phyloP scores from a whole-genome alignment of 2,888 invertebrate genomes.

The Oconnorella tubifera region DNA sequence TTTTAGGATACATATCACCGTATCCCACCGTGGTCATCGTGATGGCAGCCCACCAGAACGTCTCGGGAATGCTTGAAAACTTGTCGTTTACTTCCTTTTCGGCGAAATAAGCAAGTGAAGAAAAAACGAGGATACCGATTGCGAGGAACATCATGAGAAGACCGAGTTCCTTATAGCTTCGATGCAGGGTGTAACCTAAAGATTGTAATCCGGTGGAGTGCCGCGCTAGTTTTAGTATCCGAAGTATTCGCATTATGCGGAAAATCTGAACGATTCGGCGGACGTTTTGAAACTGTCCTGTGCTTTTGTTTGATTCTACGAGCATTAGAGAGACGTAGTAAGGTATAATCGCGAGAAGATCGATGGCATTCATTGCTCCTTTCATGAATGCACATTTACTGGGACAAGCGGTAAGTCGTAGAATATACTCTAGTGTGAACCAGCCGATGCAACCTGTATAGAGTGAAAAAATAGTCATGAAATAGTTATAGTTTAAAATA shows the following conservation, averaged over 20 bases:
- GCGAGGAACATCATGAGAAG: slow-evolving; percentile 98
- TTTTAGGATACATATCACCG: slow-evolving; percentile 96
- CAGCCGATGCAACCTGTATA: slow-evolving; percentile 79
- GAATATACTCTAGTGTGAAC: slow-evolving; percentile 97
- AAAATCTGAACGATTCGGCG: slow-evolving; percentile 97
- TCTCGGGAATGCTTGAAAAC: slow-evolving; percentile 98
- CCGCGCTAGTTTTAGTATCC: slow-evolving; percentile 67
- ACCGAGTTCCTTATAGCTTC: slow-evolving; percentile 95
- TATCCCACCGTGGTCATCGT: slow-evolving; percentile 76
- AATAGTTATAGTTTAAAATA: too few species aligned
- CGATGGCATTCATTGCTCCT: slow-evolving; percentile 96
- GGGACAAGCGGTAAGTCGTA: slow-evolving; percentile 92
- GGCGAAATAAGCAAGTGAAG: slow-evolving; percentile 97
- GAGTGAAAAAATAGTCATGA: not conserved
- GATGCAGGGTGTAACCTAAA: slow-evolving; percentile 93
- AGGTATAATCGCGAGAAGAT: slow-evolving; percentile 95
- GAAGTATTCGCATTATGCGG: slow-evolving; percentile 67
- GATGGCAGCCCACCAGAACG: slow-evolving; percentile 99
- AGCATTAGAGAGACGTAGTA: slow-evolving; percentile 97
- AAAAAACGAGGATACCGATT: slow-evolving; percentile 98
- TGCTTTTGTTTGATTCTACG: slow-evolving; percentile 84
- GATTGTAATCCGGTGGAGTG: slow-evolving; percentile 95
- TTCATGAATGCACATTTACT: slow-evolving; percentile 99
- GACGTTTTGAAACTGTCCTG: slow-evolving; percentile 72
- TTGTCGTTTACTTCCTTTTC: slow-evolving; percentile 94